phyloP scores from a whole-genome alignment of 2,113 vertebrate genomes.

The Silurus meridionalis region DNA sequence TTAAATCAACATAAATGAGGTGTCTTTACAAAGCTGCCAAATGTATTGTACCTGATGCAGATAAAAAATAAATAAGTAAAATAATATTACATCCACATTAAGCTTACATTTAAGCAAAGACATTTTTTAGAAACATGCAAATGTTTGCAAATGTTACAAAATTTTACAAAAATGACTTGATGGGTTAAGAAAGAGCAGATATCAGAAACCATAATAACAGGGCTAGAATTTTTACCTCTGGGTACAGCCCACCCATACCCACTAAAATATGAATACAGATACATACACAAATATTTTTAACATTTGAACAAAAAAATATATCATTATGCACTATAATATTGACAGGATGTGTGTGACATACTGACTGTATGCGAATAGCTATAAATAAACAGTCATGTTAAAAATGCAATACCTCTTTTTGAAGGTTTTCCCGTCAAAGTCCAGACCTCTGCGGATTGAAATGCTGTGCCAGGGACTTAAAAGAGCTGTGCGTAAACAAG shows the following conservation, averaged over 20 bases:
- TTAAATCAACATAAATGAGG: constrained; percentile 54
- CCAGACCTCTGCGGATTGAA: too few relatives aligned
- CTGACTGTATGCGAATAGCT: not conserved
- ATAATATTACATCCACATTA: not conserved
- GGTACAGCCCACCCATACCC: not conserved
- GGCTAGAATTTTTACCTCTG: too few relatives aligned
- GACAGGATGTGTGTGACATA: not conserved
- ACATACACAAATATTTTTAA: not conserved
- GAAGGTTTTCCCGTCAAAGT: too few relatives aligned
- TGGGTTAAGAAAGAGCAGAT: too few relatives aligned
- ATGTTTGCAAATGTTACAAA: too few relatives aligned
- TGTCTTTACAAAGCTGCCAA: constrained; percentile 52
- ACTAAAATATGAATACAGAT: not conserved
- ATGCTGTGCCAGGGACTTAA: too few relatives aligned
- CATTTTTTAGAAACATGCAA: too few relatives aligned
- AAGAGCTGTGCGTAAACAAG: too few relatives aligned
- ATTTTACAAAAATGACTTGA: too few relatives aligned
- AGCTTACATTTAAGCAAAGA: too few relatives aligned
- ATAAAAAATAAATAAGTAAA: not conserved
- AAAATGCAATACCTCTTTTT: too few relatives aligned
- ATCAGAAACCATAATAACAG: too few relatives aligned
- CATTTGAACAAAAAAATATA: not conserved
- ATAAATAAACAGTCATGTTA: not conserved
- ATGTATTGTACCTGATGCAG: constrained; percentile 7
- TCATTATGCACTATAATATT: not conserved